Base-by-base conservation (phyloP, 2,888 invertebrate species). In the Cheiracanthium punctorium region DNA sequence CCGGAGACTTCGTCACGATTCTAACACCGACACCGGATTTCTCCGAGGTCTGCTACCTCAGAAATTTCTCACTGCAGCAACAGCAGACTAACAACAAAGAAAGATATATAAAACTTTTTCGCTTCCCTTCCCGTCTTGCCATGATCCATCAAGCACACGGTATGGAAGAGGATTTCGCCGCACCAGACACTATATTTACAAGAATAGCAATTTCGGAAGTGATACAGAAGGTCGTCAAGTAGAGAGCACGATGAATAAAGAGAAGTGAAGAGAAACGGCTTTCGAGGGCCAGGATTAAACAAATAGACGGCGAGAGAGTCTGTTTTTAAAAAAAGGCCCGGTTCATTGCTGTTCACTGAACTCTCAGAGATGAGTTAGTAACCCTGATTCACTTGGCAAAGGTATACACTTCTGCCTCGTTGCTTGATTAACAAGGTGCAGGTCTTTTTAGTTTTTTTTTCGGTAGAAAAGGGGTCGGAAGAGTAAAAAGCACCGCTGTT, bases 301-400 rank as follows among this genome's bases (percentile, higher is more conserved):
- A 58, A 58, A 58, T 58, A 58, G 24, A 24, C 58, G 24, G 1
- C 5, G 14, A 37, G 75, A 65, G 64, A 14, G 65, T n/a, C 30
- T 1, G 28, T 14, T 65, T 67, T 24, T 37, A 24, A 65, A 64
- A 32, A 20, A 43, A 2, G 2, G 28, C 43, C 30, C 58, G 33
- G 48, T 67, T 69, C 69, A 41, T 64, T 70, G 48, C 77, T 84
- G 82, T 84, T 77, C 82, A 82, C 17, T 72, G 82, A 82, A 82
- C 82, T 29, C 65, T 20, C 29, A 30, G 17, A 17, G 17, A 17
- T 10, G 8, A 10, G 43, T n/a, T 43, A 30, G 37, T 41, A 71
- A 37, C 70, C 58, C 70, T 79, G 48, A 71, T 71, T 70, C 37
- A 64, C n/a, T 79, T 79, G 70, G 70, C 79, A 71, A 58, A 29